Evolutionary conservation across 1,140 invertebrate genomes (phyloP).

Genomic region (Drosophila nigromelanica): DNA sequence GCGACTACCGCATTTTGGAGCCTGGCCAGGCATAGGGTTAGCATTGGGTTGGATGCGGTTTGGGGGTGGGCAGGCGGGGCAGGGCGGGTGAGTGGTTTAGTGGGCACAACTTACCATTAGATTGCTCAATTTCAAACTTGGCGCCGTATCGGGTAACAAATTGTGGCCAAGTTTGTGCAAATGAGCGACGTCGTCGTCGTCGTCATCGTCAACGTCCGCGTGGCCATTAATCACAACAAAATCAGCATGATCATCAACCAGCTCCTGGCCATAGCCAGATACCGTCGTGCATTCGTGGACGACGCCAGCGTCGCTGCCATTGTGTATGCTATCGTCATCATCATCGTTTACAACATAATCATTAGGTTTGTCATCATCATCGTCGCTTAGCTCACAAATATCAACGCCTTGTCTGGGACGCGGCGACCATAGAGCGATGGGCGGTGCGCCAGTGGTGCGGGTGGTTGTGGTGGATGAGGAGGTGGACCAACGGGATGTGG

Average conservation of each 20-base stretch:
- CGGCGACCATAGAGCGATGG: slow-evolving; percentile 32
- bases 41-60: not conserved
- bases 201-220: slow-evolving; percentile 41
- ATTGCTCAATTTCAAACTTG: slow-evolving; percentile 83
- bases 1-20: slow-evolving; percentile 46
- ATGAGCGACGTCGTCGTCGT: slow-evolving; percentile 54
- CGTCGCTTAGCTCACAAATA: slow-evolving; percentile 72
- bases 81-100: not conserved
- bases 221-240: slow-evolving; percentile 78
- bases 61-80: not conserved
- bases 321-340: slow-evolving; percentile 32
- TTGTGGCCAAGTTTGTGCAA: slow-evolving; percentile 70
- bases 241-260: slow-evolving; percentile 77
- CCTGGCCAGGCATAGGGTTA: slow-evolving; percentile 9
- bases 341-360: not conserved
- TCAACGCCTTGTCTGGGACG: slow-evolving; percentile 60
- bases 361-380: slow-evolving; percentile 24
- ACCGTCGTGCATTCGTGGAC: slow-evolving; percentile 32
- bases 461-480: slow-evolving; percentile 69
- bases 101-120: slow-evolving; percentile 80
- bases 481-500: slow-evolving; percentile 84
- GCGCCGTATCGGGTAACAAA: slow-evolving; percentile 81
- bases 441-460: slow-evolving; percentile 27
- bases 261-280: slow-evolving; percentile 59
- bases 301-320: slow-evolving; percentile 60